These are phyloP conservation scores for Gallinago media DNA, from an alignment of 2,113 vertebrate genomes.

Conservation along the genomic window DNA sequence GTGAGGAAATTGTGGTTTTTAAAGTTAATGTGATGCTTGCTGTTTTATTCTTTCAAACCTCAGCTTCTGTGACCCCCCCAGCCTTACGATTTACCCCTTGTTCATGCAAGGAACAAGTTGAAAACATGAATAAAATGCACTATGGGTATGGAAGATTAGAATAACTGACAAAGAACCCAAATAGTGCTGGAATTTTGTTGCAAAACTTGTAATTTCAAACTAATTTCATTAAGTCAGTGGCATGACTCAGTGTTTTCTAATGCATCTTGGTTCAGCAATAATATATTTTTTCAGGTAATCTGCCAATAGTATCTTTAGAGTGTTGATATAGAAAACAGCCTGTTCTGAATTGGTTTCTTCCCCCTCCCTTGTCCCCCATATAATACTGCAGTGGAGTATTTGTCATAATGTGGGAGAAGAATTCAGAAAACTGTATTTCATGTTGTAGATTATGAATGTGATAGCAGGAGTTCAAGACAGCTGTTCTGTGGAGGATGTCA, in stretches of 20 bases:
- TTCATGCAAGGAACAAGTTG: neutral
- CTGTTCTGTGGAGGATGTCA: neutral
- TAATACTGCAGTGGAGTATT: neutral
- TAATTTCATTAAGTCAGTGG: constrained; percentile 27
- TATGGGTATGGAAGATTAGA: neutral
- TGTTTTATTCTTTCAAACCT: neutral
- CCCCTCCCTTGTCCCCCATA: neutral
- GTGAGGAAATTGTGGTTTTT: neutral
- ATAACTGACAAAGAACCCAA: neutral
- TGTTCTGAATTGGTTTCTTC: neutral
- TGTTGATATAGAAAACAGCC: neutral
- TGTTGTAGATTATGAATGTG: neutral
- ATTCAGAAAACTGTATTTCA: neutral
- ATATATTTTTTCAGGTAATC: constrained; percentile 17
- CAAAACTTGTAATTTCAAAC: constrained; percentile 22
- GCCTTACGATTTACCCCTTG: neutral
- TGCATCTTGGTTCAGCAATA: neutral
- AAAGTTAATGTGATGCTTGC: neutral
- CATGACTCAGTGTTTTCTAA: constrained; percentile 33
- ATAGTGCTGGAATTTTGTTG: neutral
- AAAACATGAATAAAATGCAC: neutral
- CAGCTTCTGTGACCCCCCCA: neutral
- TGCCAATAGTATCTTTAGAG: constrained; percentile 25
- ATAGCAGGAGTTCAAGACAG: neutral
- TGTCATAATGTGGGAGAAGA: neutral